Evolutionary conservation across 2,888 invertebrate genomes (phyloP), one percentile per base, ranked within the genome.

Genomic region (Temnothorax rugatulus): DNA sequence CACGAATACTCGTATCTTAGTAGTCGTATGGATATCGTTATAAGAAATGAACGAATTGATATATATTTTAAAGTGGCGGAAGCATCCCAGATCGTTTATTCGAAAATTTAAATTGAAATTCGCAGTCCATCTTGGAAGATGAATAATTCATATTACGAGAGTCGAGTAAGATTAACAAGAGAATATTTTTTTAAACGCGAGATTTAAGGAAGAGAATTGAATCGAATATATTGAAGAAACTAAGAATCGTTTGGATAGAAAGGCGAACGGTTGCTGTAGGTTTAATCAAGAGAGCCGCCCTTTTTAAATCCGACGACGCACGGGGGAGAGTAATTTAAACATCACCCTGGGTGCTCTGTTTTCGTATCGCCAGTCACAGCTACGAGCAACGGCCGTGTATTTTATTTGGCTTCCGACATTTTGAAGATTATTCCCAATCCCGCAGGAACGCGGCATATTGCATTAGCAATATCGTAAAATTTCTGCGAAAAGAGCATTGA

Each of bases 281-380:
- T 18, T 41, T 50, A 52, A 61, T 7, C 4, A 73, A 41, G 25
- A 74, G 13, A n/a, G 11, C 5, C 11, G 11, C 38, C 9, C 41
- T 21, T 18, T 38, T 11, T 73, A 34, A 81, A 81, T 25, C 18
- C 13, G 4, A 18, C 15, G n/a, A 47, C 21, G 4, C 18, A 13
- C 73, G n/a, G 47, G 13, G 38, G 41, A 64, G 34, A 66, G 57
- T 47, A 82, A 82, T 57, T 83, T 82, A 66, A 66, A 64, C 47
- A 57, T 50, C 7, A 34, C 18, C 38, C 9, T 61, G 38, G 21
- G 21, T 82, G 21, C 47, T 66, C 54, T 38, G 21, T 82, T 76
- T 44, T 54, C 11, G 7, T 52, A 82, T 61, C 18, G 38, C 25
- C n/a, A 50, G 18, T 52, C n/a, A 41, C 38, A 52, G 4, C 4